These are phyloP conservation scores for Limnephilus marmoratus DNA, from an alignment of 2,888 invertebrate species.

Conservation along the genomic window DNA sequence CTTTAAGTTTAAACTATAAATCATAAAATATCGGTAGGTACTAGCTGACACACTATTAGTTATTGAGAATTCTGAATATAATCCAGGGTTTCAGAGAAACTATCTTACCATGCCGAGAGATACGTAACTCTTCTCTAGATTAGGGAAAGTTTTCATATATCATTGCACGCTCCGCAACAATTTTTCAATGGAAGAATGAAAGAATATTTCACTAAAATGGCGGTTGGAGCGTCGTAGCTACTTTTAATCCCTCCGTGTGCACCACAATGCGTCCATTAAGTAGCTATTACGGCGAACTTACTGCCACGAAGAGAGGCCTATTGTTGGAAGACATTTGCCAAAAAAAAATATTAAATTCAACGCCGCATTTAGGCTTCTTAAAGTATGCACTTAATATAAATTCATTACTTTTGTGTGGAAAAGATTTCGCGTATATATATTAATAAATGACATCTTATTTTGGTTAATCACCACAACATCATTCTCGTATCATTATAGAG, in stretches of 20 bases:
- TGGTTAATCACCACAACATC: too few relatives aligned
- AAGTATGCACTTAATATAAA: background rate
- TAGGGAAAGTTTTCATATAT: background rate
- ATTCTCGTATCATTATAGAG: too few relatives aligned
- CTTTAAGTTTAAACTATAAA: background rate
- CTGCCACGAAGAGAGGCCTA: background rate
- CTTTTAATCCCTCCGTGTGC: constrained; percentile 10
- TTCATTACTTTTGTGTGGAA: background rate
- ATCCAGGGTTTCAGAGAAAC: background rate
- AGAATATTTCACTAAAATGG: background rate
- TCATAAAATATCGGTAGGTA: background rate
- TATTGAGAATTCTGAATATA: background rate
- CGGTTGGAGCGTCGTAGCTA: background rate
- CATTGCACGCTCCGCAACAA: background rate
- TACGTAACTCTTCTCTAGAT: background rate
- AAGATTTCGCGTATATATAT: background rate
- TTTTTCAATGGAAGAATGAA: background rate
- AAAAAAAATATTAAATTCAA: constrained; percentile 12
- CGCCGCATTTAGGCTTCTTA: background rate
- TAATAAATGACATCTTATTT: too few relatives aligned
- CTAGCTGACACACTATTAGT: background rate
- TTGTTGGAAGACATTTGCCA: background rate
- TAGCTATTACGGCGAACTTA: constrained; percentile 31
- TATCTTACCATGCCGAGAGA: background rate
- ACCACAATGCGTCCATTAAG: constrained; percentile 27